Percentiles rank a stretch among this genome's conserved stretches.
Conservation (phyloP, 2,888 invertebrate species). For the Lepidocyrtinus sp. region DNA sequence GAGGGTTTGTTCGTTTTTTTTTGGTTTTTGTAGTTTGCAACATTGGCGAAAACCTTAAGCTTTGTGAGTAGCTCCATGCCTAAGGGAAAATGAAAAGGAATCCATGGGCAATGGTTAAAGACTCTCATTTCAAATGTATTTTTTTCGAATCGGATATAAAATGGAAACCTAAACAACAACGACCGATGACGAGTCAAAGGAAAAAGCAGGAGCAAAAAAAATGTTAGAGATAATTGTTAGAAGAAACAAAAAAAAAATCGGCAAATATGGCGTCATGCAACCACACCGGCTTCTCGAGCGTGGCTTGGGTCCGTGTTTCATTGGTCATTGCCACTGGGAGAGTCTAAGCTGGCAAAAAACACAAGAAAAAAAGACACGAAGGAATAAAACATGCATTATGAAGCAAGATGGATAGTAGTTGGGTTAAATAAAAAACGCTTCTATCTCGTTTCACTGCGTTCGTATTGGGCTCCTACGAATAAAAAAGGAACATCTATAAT, state of each 20-base stretch:
- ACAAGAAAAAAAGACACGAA: constrained; percentile 19
- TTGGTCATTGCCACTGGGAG: constrained; percentile 69
- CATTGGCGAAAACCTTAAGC: not conserved
- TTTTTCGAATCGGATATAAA: not conserved
- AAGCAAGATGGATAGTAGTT: constrained; percentile 39
- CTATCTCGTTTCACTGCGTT: constrained; percentile 4
- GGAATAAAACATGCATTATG: constrained; percentile 30
- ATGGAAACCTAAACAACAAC: not conserved
- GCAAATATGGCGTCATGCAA: constrained; percentile 68
- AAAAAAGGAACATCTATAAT: not conserved
- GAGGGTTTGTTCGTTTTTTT: no score
- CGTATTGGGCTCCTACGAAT: no score
- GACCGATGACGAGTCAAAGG: constrained; percentile 8
- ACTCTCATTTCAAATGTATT: not conserved
- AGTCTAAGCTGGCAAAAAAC: constrained; percentile 55
- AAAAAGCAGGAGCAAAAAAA: no score
- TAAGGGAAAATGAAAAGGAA: no score
- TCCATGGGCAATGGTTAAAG: no score
- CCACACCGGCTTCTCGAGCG: constrained; percentile 66
- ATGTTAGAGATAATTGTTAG: constrained; percentile 36
- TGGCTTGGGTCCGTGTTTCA: constrained; percentile 66
- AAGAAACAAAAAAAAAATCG: constrained; percentile 56
- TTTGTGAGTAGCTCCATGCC: no score
- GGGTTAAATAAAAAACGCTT: no score
- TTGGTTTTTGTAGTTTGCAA: constrained; percentile 4